A percentile compares a stretch with the other conserved stretches of the same genome.
Conservation (phyloP, 2,797 vertebrate species). For the Sebastes steindachneri region DNA sequence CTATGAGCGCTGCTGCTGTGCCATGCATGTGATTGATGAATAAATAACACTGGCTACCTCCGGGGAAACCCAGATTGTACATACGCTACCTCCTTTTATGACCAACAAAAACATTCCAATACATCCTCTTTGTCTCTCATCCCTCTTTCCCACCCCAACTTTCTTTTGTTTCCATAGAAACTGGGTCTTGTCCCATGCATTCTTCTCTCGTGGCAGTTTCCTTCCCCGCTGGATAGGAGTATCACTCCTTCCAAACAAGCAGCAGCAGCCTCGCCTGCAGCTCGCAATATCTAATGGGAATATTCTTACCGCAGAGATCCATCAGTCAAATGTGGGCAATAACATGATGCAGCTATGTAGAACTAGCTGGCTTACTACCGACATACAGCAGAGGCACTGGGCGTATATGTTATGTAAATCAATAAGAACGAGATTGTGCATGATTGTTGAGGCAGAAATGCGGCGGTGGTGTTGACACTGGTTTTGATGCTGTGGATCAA, state of each 20-base stretch:
- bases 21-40: constrained; percentile 42
- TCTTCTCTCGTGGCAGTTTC: constrained; percentile 53
- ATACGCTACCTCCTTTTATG: constrained; percentile 23
- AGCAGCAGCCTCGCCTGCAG: constrained; percentile 41
- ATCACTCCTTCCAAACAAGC: constrained; percentile 61
- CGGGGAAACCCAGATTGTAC: constrained; percentile 34
- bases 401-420: constrained; percentile 28
- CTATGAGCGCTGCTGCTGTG: constrained; percentile 7
- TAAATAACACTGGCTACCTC: constrained; percentile 49
- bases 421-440: constrained; percentile 1
- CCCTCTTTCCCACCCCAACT: constrained; percentile 24
- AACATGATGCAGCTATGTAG: constrained; percentile 13
- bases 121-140: constrained; percentile 35
- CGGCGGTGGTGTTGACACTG: background rate
- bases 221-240: constrained; percentile 55
- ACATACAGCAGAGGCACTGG: background rate
- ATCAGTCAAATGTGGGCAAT: constrained; percentile 42
- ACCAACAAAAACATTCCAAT: constrained; percentile 56
- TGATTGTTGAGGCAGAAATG: background rate
- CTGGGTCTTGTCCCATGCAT: constrained; percentile 70
- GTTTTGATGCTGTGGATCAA: constrained; percentile 36
- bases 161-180: constrained; percentile 84
- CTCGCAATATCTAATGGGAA: constrained; percentile 39
- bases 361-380: background rate
- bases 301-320: constrained; percentile 29